Conservation (phyloP, 2,888 invertebrate species). For the Trichogramma evanescens region DNA sequence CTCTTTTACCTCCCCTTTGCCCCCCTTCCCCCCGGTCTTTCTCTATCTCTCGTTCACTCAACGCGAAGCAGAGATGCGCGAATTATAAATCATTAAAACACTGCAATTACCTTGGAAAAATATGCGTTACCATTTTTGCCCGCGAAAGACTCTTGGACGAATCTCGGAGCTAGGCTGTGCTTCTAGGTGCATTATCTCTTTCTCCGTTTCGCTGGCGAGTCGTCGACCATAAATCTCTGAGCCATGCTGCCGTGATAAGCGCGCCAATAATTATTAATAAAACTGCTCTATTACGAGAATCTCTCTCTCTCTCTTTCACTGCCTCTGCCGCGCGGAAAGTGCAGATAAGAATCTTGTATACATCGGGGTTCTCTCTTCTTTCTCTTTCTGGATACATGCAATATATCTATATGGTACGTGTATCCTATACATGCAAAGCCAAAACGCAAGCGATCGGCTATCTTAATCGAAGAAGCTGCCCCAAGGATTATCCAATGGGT, state of each 20-base stretch:
- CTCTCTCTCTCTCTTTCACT: too few species aligned
- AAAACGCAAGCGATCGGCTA: background rate
- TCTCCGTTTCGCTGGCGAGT: too few species aligned
- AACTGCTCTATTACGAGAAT: background rate
- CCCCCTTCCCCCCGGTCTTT: background rate
- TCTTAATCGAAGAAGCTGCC: background rate
- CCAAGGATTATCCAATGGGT: constrained; percentile 7
- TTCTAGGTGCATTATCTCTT: too few species aligned
- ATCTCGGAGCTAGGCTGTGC: too few species aligned
- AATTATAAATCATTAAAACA: background rate
- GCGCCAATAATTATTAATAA: constrained; percentile 13
- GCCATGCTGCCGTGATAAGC: background rate
- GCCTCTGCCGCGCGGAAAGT: background rate
- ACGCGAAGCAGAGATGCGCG: background rate
- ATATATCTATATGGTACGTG: too few species aligned
- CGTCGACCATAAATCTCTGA: too few species aligned
- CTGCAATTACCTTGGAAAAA: too few species aligned
- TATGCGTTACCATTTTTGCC: too few species aligned
- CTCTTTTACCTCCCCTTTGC: background rate
- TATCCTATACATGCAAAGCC: too few species aligned
- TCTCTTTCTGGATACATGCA: too few species aligned
- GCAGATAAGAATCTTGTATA: background rate
- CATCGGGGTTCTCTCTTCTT: background rate
- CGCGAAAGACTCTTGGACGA: too few species aligned
- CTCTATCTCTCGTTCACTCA: constrained; percentile 4